Base-by-base conservation (phyloP, 2,888 invertebrate species). In the Drosophila kuntzei region DNA sequence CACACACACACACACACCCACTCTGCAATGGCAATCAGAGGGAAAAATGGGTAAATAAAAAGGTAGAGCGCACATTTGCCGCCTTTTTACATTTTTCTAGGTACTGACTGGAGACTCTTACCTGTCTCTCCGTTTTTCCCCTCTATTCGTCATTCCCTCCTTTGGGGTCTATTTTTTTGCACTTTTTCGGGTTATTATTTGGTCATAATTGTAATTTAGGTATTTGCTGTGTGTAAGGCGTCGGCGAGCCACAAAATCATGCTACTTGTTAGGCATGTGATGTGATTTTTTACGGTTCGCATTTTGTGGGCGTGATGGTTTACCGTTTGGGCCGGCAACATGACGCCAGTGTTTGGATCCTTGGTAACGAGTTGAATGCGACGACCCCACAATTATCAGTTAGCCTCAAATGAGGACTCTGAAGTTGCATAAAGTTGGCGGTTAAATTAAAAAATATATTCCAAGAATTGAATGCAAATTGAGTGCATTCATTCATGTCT, bases 131-230 rank as follows among this genome's bases (percentile, higher is more conserved):
- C 37, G 55, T 7, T n/a, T 20, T 1, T 47, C 16, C 6, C 46
- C 37, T 41, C 32, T 16, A 11, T 47, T 9, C 9, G 36, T 25
- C 43, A 22, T 7, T 5, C 41, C 36, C 20, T 51, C 39, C 43
- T 14, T 6, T 27, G 43, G 57, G 29, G 12, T 60, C 18, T 37
- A 50, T 75, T 76, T 63, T 80, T 79, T 66, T 80, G 61, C 69
- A 71, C 79, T 85, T 83, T 85, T 84, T 84, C 67, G 80, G 82
- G 80, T 76, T 85, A 84, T 85, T 85, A 85, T 85, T 80, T 85
- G 85, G 80, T 76, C 84, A 84, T 85, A 85, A 85, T 85, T 85
- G 85, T 86, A 85, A 85, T 84, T 86, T 85, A 85, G 82, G 84
- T 84, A 79, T 85, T 84, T 80, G 82, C 71, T 59, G 73, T 81